phyloP scores from a whole-genome alignment of 2,888 invertebrate species.

The Drosophila multiciliata region DNA sequence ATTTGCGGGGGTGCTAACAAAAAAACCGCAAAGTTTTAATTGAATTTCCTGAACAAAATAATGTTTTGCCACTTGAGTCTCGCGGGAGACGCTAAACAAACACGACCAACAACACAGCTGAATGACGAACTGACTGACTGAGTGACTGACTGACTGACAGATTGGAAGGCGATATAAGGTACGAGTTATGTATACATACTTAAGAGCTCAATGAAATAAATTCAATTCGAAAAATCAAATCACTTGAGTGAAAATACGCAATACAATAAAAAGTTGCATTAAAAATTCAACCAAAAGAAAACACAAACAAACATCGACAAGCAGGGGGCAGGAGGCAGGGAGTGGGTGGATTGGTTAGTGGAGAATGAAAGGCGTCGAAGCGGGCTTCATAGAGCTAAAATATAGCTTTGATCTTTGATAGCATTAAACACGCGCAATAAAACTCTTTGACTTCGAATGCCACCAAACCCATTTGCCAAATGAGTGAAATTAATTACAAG shows the following conservation, averaged over 20 bases:
- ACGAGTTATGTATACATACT: constrained; percentile 70
- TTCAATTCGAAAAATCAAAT: constrained; percentile 77
- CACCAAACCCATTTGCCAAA: constrained; percentile 70
- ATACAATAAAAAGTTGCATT: constrained; percentile 62
- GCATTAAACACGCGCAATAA: constrained; percentile 74
- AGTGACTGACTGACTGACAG: constrained; percentile 41
- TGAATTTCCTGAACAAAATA: constrained; percentile 79
- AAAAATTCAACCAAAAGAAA: constrained; percentile 52
- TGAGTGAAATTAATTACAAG: constrained; percentile 74
- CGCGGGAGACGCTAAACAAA: constrained; percentile 79
- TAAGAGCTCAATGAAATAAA: constrained; percentile 58
- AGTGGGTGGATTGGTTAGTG: constrained; percentile 7
- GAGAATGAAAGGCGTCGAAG: constrained; percentile 57
- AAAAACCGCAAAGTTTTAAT: constrained; percentile 79
- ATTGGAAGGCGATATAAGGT: constrained; percentile 41
- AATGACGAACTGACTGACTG: constrained; percentile 33
- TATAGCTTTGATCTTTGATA: constrained; percentile 69
- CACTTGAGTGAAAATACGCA: constrained; percentile 72
- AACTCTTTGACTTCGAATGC: constrained; percentile 60
- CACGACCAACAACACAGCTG: constrained; percentile 49
- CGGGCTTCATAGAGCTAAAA: constrained; percentile 48
- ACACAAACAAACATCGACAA: constrained; percentile 27
- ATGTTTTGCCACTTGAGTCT: constrained; percentile 79
- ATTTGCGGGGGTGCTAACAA: constrained; percentile 55
- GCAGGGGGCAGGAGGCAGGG: constrained; percentile 15